These are phyloP conservation scores for Rhinogobio ventralis DNA, from an alignment of 2,797 vertebrate genomes.

Conservation along the genomic window DNA sequence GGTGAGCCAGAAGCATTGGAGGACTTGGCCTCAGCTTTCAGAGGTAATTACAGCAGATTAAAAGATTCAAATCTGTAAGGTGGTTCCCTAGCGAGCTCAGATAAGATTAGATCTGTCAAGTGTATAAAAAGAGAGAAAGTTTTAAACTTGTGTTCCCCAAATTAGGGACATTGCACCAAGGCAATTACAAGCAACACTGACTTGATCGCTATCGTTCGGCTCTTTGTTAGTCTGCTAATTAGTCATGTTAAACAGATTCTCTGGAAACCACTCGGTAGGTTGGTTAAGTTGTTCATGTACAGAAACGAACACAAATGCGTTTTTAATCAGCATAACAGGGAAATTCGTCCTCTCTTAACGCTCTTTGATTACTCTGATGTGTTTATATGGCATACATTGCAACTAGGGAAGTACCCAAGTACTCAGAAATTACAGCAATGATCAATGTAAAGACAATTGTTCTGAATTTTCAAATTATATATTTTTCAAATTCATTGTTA, in stretches of 20 bases:
- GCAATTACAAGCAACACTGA: slow-evolving; percentile 68
- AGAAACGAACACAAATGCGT: neutral
- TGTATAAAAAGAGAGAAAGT: slow-evolving; percentile 60
- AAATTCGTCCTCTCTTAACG: neutral
- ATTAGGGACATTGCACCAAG: slow-evolving; percentile 66
- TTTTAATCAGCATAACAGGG: slow-evolving; percentile 23
- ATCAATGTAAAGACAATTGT: neutral
- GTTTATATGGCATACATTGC: neutral
- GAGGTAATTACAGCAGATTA: slow-evolving; percentile 79
- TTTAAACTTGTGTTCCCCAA: slow-evolving; percentile 58
- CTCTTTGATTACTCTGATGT: slow-evolving; percentile 7
- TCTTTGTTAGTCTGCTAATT: slow-evolving; percentile 60
- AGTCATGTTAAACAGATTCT: slow-evolving; percentile 48
- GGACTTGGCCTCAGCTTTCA: slow-evolving; percentile 68
- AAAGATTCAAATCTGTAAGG: slow-evolving; percentile 76
- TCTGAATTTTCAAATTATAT: too few relatives aligned
- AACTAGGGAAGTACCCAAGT: neutral
- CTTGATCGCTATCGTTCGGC: slow-evolving; percentile 62
- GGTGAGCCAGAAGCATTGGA: slow-evolving; percentile 75
- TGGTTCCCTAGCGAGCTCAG: slow-evolving; percentile 62
- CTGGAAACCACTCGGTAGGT: slow-evolving; percentile 15
- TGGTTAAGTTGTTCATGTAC: slow-evolving; percentile 29
- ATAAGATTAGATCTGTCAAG: slow-evolving; percentile 66
- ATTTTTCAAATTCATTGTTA: too few relatives aligned
- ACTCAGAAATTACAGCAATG: neutral